phyloP scores from a whole-genome alignment of 2,113 vertebrate genomes.

The Bubo bubo region DNA sequence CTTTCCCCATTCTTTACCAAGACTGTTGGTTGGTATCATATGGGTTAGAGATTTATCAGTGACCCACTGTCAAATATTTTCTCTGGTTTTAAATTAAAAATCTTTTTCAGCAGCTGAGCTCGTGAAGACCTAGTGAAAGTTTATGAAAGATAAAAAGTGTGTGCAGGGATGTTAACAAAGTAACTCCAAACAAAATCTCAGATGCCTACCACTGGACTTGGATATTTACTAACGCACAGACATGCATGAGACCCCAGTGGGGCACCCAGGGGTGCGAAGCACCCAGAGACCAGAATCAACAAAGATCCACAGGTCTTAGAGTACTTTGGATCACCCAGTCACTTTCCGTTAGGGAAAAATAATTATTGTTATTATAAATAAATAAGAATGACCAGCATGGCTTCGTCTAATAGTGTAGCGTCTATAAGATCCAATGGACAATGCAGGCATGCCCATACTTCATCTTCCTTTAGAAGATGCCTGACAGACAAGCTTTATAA shows the following conservation, averaged over 20 bases:
- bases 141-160: not conserved
- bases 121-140: not conserved
- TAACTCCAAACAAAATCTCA: not conserved
- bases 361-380: not conserved
- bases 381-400: not conserved
- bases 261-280: not conserved
- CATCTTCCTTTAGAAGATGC: not conserved
- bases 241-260: rapidly evolving
- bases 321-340: not conserved
- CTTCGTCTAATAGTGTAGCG: not conserved
- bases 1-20: not conserved
- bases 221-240: not conserved
- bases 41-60: not conserved
- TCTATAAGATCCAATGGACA: not conserved
- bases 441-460: not conserved
- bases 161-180: not conserved
- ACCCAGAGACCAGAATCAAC: not conserved
- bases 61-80: not conserved
- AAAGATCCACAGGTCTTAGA: not conserved
- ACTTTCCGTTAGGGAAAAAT: not conserved
- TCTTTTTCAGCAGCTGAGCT: not conserved
- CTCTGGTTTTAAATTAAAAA: not conserved
- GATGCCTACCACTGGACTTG: not conserved
- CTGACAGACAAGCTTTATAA: not conserved
- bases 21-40: not conserved